phyloP scores from a whole-genome alignment of 2,113 vertebrate genomes.

The Anoura caudifer region DNA sequence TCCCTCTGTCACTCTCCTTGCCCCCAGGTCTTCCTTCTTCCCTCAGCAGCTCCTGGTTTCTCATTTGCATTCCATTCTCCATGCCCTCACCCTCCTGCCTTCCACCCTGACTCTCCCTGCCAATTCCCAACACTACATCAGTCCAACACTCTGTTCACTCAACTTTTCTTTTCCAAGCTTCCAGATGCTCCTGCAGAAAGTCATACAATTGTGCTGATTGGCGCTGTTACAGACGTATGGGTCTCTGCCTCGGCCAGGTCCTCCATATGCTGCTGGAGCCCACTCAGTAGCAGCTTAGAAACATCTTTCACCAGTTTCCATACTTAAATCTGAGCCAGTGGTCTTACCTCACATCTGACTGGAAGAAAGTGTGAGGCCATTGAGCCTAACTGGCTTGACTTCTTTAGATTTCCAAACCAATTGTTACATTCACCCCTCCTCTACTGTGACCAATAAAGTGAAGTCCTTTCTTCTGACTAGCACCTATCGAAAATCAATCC shows the following conservation, averaged over 20 bases:
- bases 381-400: not conserved
- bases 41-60: not conserved
- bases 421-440: not conserved
- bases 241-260: not conserved
- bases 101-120: not conserved
- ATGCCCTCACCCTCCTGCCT: not conserved
- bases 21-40: not conserved
- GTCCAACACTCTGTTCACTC: not conserved
- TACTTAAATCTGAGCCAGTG: not conserved
- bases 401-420: not conserved
- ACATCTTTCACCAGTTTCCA: not conserved
- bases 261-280: not conserved
- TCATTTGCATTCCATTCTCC: not conserved
- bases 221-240: not conserved
- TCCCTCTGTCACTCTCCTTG: not conserved
- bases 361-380: not conserved
- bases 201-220: not conserved
- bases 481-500: no score
- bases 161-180: slow-evolving; percentile 6
- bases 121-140: not conserved
- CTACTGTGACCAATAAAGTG: not conserved
- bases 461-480: rapidly evolving
- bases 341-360: not conserved
- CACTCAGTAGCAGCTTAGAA: not conserved
- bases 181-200: not conserved